Percentiles rank a stretch among this genome's conserved stretches.
These are phyloP conservation scores for Enoplolaimus lenunculus DNA, from an alignment of 2,888 invertebrate species.

Conservation along the genomic window DNA sequence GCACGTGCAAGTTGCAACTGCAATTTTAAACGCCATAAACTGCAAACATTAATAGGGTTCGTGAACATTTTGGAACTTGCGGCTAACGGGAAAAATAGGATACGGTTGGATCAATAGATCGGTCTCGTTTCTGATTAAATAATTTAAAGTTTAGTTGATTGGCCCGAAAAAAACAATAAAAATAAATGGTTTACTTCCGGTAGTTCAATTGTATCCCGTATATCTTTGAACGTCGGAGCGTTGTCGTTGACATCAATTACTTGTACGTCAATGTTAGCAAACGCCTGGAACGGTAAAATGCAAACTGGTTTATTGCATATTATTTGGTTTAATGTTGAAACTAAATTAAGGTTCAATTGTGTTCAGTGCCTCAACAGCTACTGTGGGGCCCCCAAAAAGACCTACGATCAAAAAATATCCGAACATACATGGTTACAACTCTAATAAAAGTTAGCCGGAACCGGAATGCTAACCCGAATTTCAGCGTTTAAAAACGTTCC, in stretches of 20 bases:
- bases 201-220: constrained; percentile 62
- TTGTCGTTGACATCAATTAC: constrained; percentile 44
- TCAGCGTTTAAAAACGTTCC: no score
- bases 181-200: constrained; percentile 50
- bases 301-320: no score
- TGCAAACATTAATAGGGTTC: no score
- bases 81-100: no score
- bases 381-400: neutral
- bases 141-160: neutral
- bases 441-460: no score
- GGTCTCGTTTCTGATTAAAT: no score
- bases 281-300: constrained; percentile 25
- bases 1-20: no score
- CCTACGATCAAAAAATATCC: neutral
- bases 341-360: neutral
- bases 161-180: neutral
- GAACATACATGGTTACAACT: neutral
- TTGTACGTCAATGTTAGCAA: constrained; percentile 32
- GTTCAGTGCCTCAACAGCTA: neutral
- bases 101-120: no score
- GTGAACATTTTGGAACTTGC: no score
- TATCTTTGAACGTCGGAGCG: constrained; percentile 48
- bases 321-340: no score
- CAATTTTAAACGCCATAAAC: no score
- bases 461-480: no score